A percentile compares a stretch with the other conserved stretches of the same genome.
Conservation (phyloP, 1,140 invertebrate genomes). For the Saccostrea cuccullata region DNA sequence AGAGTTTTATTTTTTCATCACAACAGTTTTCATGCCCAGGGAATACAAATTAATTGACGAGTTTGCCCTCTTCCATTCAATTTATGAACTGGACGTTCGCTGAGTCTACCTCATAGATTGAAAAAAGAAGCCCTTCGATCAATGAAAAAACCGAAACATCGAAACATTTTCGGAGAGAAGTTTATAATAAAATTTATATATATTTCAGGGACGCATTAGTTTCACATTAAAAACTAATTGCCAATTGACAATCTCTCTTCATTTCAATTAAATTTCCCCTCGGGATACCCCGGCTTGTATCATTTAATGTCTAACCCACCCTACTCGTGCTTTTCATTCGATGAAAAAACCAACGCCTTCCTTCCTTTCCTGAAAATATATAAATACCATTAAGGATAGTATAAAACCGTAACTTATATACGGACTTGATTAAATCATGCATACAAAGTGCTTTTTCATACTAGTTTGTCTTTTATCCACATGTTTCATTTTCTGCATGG, state of each 20-base stretch:
- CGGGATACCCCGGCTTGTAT: not conserved
- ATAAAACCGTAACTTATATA: not conserved
- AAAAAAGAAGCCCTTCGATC: too few species aligned
- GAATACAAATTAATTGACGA: too few species aligned
- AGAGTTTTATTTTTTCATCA: too few species aligned
- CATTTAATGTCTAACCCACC: slow-evolving; percentile 21
- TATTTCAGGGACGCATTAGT: too few species aligned
- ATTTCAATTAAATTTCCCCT: not conserved
- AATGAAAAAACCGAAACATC: too few species aligned
- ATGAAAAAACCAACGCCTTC: slow-evolving; percentile 1
- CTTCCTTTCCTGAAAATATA: not conserved
- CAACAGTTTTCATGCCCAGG: too few species aligned
- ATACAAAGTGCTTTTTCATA: not conserved
- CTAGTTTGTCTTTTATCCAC: not conserved
- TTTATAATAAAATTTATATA: too few species aligned
- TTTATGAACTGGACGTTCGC: too few species aligned
- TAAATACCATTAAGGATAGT: slow-evolving; percentile 3
- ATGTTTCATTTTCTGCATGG: not conserved
- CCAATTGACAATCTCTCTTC: not conserved
- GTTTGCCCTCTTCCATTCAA: too few species aligned
- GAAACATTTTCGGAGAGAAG: too few species aligned
- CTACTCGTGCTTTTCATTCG: slow-evolving; percentile 3
- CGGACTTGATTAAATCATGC: not conserved
- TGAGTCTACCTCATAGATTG: too few species aligned
- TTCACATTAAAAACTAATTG: not conserved